phyloP scores from a whole-genome alignment of 2,113 vertebrate species.

The Megaleporinus macrocephalus region DNA sequence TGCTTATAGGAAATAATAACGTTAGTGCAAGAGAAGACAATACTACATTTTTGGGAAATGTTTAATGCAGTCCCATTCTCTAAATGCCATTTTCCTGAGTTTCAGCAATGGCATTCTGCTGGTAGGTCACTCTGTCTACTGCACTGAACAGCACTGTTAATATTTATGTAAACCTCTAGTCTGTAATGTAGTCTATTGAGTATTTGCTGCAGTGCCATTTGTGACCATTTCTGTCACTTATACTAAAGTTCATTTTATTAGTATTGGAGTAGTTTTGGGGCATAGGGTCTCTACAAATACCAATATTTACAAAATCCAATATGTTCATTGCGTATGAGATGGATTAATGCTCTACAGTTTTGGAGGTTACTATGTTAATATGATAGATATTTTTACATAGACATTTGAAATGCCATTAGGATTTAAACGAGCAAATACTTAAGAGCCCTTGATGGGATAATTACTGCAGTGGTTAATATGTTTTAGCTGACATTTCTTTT shows the following conservation, averaged over 20 bases:
- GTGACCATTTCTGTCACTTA: background rate
- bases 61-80: background rate
- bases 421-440: no score
- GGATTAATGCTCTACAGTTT: no score
- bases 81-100: background rate
- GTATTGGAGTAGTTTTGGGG: no score
- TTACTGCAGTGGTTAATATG: no score
- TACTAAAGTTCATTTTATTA: background rate
- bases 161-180: conserved; percentile 1
- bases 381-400: no score
- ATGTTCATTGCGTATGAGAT: no score
- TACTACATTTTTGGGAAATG: background rate
- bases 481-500: no score
- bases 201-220: background rate
- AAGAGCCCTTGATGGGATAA: no score
- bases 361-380: no score
- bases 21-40: background rate
- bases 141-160: background rate
- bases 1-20: background rate
- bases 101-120: background rate
- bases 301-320: no score
- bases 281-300: background rate
- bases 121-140: background rate
- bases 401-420: no score
- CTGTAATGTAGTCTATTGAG: background rate